Percentiles rank a stretch among this genome's conserved stretches.
phyloP scores from a whole-genome alignment of 2,888 invertebrate species.

The Drosophila borealis region DNA sequence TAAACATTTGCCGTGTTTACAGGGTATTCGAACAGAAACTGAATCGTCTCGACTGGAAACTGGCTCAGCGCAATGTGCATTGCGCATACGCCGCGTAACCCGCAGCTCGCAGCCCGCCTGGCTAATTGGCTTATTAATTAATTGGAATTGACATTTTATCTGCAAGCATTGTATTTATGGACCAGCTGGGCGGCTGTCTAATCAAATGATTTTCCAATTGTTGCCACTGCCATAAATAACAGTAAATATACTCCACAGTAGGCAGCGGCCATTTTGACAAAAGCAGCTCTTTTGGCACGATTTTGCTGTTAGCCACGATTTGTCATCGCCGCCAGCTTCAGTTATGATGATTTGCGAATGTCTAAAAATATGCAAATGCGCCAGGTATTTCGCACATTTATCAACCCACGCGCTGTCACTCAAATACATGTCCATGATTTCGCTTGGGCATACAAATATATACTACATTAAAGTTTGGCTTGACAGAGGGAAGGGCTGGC shows the following conservation, averaged over 20 bases:
- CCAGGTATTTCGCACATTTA: slow-evolving; percentile 64
- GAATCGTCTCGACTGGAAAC: slow-evolving; percentile 15
- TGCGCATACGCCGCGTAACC: slow-evolving; percentile 55
- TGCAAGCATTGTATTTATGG: slow-evolving; percentile 35
- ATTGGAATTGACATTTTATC: slow-evolving; percentile 61
- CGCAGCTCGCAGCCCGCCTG: slow-evolving; percentile 37
- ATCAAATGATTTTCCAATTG: slow-evolving; percentile 43
- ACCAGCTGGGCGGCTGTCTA: slow-evolving; percentile 45
- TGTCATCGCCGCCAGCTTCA: slow-evolving; percentile 24
- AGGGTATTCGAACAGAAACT: slow-evolving; percentile 2
- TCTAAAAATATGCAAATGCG: slow-evolving; percentile 58
- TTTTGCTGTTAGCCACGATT: slow-evolving; percentile 33
- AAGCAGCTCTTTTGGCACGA: slow-evolving; percentile 52
- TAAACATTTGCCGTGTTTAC: not conserved
- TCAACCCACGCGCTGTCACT: slow-evolving; percentile 37
- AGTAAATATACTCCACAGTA: slow-evolving; percentile 13
- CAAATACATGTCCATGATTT: not conserved
- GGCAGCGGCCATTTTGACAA: slow-evolving; percentile 2
- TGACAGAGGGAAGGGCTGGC: too few species aligned
- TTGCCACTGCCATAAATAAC: slow-evolving; percentile 38
- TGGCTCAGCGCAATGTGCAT: slow-evolving; percentile 32
- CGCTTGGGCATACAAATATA: not conserved
- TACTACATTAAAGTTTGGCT: not conserved
- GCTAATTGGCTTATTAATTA: slow-evolving; percentile 66
- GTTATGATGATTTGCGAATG: slow-evolving; percentile 37